Conservation (phyloP, 2,113 vertebrate genomes). For the Lathamus discolor region DNA sequence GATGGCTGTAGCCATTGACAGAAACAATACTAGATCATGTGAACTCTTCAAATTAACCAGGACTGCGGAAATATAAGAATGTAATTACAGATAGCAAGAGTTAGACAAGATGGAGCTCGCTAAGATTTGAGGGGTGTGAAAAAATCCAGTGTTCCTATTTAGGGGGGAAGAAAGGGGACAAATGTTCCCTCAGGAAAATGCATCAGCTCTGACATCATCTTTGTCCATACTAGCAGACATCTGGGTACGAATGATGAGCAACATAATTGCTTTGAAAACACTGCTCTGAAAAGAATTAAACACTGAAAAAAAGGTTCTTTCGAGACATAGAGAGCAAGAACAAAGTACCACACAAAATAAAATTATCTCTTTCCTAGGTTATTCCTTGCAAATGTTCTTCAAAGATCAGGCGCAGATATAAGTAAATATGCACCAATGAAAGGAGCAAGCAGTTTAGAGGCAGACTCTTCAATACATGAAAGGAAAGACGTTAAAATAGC, state of each 20-base stretch:
- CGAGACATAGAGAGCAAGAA: neutral
- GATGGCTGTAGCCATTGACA: neutral
- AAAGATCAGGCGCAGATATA: neutral
- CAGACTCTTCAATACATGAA: neutral
- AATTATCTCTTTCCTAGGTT: neutral
- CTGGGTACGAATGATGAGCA: neutral
- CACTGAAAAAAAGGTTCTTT: neutral
- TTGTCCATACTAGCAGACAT: neutral
- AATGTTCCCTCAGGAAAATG: neutral
- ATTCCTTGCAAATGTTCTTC: neutral
- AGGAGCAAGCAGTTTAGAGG: neutral
- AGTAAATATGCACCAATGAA: neutral
- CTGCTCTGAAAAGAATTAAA: neutral
- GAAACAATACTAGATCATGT: neutral
- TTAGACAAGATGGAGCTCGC: neutral
- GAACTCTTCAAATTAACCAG: neutral
- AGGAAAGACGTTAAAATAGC: neutral
- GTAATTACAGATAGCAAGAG: neutral
- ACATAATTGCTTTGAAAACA: neutral
- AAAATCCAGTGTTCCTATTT: fast-evolving
- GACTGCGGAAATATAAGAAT: neutral
- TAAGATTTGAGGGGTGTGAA: neutral
- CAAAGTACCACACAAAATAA: neutral
- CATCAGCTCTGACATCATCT: neutral
- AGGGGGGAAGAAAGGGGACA: neutral